Conservation (phyloP, 2,888 invertebrate genomes). For the Agrochola macilenta region DNA sequence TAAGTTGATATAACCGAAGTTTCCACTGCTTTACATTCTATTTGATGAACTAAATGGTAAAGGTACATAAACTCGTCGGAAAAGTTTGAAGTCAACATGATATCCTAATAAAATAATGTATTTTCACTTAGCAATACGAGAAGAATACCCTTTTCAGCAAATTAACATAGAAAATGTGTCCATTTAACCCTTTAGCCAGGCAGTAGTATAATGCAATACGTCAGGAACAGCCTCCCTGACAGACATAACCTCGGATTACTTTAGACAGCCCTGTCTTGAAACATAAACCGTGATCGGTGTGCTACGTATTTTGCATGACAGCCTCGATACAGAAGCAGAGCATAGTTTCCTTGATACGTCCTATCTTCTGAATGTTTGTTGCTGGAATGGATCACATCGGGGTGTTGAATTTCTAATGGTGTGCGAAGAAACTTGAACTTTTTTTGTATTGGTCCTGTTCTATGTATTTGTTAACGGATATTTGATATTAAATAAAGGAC, state of each 20-base stretch:
- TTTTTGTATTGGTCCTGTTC: too few species aligned
- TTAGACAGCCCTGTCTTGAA: background rate
- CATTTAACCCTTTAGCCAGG: too few species aligned
- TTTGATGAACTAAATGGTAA: background rate
- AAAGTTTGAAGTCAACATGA: background rate
- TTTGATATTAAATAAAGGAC: background rate
- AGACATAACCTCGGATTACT: conserved; percentile 4
- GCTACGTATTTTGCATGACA: background rate
- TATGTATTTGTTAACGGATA: background rate
- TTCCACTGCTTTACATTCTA: background rate
- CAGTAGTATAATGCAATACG: conserved; percentile 12
- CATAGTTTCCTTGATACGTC: background rate
- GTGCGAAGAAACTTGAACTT: background rate
- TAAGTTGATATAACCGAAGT: background rate
- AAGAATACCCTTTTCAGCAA: conserved; percentile 14
- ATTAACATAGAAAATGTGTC: background rate
- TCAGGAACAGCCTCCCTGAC: background rate
- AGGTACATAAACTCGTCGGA: background rate
- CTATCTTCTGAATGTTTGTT: background rate
- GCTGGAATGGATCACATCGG: background rate
- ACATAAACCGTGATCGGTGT: conserved; percentile 2
- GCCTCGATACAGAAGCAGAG: background rate
- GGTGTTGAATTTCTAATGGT: background rate
- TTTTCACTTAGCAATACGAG: background rate
- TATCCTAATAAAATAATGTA: background rate